Percentiles rank a stretch among this genome's conserved stretches.
phyloP scores from a whole-genome alignment of 2,113 vertebrate species.

The Theristicus caerulescens region DNA sequence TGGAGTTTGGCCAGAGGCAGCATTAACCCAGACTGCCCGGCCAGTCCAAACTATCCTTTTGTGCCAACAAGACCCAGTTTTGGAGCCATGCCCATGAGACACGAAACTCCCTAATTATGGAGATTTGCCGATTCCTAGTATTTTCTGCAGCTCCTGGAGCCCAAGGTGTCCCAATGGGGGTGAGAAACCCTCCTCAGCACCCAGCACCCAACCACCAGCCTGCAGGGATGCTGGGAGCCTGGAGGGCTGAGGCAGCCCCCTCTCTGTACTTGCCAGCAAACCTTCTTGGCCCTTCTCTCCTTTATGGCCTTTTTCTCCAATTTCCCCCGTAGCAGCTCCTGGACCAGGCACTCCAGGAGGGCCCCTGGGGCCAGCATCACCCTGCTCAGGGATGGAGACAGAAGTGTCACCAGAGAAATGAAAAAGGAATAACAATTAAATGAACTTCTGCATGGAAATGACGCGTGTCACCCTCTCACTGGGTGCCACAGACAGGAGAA shows the following conservation, averaged over 20 bases:
- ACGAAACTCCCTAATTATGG: accelerated
- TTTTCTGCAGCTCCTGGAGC: neutral
- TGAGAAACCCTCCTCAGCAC: neutral
- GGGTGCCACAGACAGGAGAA: neutral
- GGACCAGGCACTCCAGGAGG: conserved; percentile 75
- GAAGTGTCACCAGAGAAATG: neutral
- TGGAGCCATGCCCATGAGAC: neutral
- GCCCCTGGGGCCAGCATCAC: conserved; percentile 75
- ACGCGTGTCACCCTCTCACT: neutral
- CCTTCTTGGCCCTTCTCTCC: conserved; percentile 83
- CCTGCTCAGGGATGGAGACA: conserved; percentile 63
- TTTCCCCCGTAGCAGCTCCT: conserved; percentile 72
- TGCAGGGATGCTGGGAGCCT: neutral
- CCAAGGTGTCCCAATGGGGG: accelerated
- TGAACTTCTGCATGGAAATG: neutral
- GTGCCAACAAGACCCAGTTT: neutral
- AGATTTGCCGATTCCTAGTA: neutral
- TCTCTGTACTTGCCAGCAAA: conserved; percentile 74
- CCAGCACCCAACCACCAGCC: neutral
- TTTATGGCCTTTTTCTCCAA: conserved; percentile 75
- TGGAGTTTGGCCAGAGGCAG: neutral
- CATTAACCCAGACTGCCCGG: neutral
- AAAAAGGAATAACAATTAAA: neutral
- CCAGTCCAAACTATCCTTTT: neutral
- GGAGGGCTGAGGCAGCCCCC: neutral